These are phyloP conservation scores for Eupithecia pulchellata DNA, from an alignment of 2,888 invertebrate genomes.

Conservation along the genomic window DNA sequence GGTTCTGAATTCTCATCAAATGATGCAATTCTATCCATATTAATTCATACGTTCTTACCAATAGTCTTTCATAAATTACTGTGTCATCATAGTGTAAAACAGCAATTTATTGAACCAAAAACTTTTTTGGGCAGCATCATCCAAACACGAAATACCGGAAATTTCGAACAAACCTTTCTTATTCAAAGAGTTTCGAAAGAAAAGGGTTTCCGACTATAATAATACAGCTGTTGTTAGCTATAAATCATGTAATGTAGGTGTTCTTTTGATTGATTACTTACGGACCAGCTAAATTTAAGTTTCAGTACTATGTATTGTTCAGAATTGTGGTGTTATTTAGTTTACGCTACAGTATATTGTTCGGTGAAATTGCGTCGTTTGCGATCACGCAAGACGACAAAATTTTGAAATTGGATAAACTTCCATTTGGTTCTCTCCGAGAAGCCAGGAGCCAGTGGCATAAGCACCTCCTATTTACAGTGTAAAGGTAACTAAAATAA, in stretches of 20 bases:
- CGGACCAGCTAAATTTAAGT: conserved; percentile 60
- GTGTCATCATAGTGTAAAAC: neutral
- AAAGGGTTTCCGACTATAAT: conserved; percentile 65
- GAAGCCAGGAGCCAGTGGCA: too few relatives aligned
- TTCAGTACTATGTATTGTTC: conserved; percentile 50
- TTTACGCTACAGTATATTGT: conserved; percentile 12
- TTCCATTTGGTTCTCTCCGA: too few relatives aligned
- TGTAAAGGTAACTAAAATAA: too few relatives aligned
- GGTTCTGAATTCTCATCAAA: too few relatives aligned
- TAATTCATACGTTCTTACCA: neutral
- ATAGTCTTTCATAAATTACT: neutral
- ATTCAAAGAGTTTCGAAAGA: conserved; percentile 55
- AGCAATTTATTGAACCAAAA: neutral
- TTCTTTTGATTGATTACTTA: conserved; percentile 73
- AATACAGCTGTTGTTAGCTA: conserved; percentile 66
- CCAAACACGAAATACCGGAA: conserved; percentile 35
- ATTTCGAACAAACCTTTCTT: conserved; percentile 42
- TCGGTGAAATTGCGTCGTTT: neutral
- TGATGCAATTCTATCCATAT: neutral
- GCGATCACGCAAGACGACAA: neutral
- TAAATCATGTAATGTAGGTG: conserved; percentile 70
- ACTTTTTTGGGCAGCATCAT: neutral
- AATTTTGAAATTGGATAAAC: too few relatives aligned
- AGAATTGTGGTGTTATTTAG: conserved; percentile 13
- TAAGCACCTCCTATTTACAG: too few relatives aligned